These are phyloP conservation scores for Lepus americanus DNA, from an alignment of 2,113 vertebrate genomes.

Conservation along the genomic window DNA sequence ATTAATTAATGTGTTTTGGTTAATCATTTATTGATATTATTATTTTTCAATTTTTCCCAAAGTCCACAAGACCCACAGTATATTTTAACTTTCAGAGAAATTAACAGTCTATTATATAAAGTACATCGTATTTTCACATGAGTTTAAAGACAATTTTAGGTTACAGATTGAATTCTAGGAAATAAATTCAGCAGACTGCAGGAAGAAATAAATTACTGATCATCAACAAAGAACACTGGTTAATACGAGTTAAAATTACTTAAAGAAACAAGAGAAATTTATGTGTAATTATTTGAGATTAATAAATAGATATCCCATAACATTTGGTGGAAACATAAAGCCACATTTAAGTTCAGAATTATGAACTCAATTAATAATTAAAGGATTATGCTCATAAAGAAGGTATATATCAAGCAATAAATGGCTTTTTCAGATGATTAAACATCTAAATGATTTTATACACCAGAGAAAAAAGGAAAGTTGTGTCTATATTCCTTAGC, in stretches of 20 bases:
- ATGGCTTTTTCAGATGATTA: slow-evolving; percentile 77
- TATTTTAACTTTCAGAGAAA: background rate
- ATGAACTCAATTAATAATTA: slow-evolving; percentile 81
- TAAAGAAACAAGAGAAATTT: slow-evolving; percentile 36
- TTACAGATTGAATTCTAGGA: background rate
- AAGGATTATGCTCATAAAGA: slow-evolving; percentile 60
- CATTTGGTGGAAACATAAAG: slow-evolving; percentile 64
- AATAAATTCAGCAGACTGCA: background rate
- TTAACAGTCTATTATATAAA: background rate
- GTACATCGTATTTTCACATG: background rate
- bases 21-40: background rate
- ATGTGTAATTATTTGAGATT: slow-evolving; percentile 47
- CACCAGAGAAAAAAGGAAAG: slow-evolving; percentile 51
- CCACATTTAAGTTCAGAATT: slow-evolving; percentile 66
- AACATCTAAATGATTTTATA: slow-evolving; percentile 73
- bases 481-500: slow-evolving; percentile 59
- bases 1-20: background rate
- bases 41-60: background rate
- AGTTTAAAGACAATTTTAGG: background rate
- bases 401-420: slow-evolving; percentile 65
- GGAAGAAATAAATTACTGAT: slow-evolving; percentile 28
- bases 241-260: slow-evolving; percentile 16
- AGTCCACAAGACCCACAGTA: background rate
- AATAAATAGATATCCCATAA: slow-evolving; percentile 35
- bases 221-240: background rate